Conservation (phyloP, 2,888 invertebrate species). For the Lycophotia porphyrea region DNA sequence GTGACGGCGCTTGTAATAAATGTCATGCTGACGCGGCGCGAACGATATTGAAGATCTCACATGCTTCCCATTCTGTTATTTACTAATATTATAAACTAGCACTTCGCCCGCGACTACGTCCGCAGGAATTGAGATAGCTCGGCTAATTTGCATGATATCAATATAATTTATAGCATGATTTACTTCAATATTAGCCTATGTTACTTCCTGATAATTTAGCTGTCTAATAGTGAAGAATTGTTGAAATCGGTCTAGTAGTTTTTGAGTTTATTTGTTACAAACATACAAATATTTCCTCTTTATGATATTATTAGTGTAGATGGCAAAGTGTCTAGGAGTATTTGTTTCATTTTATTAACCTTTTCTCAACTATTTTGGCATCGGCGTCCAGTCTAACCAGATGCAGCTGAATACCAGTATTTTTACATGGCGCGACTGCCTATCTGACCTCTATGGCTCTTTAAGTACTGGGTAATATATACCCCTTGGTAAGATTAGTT, state of each 20-base stretch:
- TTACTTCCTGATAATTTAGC: too few relatives aligned
- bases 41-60: constrained; percentile 34
- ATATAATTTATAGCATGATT: too few relatives aligned
- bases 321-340: background rate
- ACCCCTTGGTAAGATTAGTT: background rate
- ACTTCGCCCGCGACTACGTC: too few relatives aligned
- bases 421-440: too few relatives aligned
- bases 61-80: constrained; percentile 5
- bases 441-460: background rate
- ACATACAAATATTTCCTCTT: too few relatives aligned
- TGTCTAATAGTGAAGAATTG: too few relatives aligned
- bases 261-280: too few relatives aligned
- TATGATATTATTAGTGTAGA: too few relatives aligned
- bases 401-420: background rate
- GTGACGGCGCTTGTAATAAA: constrained; percentile 34
- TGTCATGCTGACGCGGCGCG: constrained; percentile 35
- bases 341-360: background rate
- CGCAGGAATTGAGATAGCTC: too few relatives aligned
- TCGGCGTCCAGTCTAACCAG: background rate
- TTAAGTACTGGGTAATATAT: background rate
- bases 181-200: too few relatives aligned
- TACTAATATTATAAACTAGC: background rate
- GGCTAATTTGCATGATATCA: too few relatives aligned
- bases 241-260: too few relatives aligned
- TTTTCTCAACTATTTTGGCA: background rate